Evolutionary conservation across 35 echinoderm and acorn worm genomes (phyloP), one percentile per base, ranked within the genome.

Genomic region (Stichopus chloronotus): DNA sequence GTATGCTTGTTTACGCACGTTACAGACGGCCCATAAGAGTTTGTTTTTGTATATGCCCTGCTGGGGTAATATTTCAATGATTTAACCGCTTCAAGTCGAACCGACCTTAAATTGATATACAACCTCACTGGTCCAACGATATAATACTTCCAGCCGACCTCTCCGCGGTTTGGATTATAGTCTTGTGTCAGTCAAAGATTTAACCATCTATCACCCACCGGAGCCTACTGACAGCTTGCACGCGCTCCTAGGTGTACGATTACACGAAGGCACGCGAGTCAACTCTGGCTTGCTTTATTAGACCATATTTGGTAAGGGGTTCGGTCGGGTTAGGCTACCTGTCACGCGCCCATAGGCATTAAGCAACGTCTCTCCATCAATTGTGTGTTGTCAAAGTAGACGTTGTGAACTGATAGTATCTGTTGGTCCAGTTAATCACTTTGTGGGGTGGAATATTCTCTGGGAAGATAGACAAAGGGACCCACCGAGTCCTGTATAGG

Each of bases 261-360:
- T 89, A 89, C 87, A 89, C 59, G 87, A 65, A 71, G 87, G 87
- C 87, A 89, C 87, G 87, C 87, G 87, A 89, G 55, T 24, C 19
- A 55, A 24, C 9, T 71, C 65, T 65, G 59, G 87, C 60, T 89
- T 89, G 87, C 65, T 69, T 85, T 85, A 85, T 85, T 85, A 85
- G 87, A 71, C 87, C 87, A 89, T 71, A 89, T 89, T 71, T 89
- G 87, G 87, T 89, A 65, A 74, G 65, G 87, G 87, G 87, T 89
- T 89, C 65, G 55, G 82, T 89, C 87, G 87, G 59, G 87, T 85
- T 85, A 58, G 82, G 87, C 87, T 89, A 89, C 87, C 87, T 89
- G 87, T 74, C 65, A 65, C 59, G 59, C 61, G 87, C 87, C 65
- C 65, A 52, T 89, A 89, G 87, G 87, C 87, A 89, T 54, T 12